Evolutionary conservation across 2,888 invertebrate species (phyloP).

Genomic region (Meloe dianella): DNA sequence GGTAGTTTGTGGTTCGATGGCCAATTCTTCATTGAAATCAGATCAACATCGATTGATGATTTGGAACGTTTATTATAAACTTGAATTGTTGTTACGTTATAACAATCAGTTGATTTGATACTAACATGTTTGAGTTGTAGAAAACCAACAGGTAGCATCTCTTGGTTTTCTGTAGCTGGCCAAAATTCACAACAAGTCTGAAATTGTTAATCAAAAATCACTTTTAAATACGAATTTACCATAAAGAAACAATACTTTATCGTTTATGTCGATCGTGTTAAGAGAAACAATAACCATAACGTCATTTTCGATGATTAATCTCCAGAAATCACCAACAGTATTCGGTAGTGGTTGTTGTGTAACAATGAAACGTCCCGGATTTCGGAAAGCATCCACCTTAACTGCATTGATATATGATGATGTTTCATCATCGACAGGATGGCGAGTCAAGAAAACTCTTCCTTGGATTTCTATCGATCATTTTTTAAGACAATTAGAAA

Average conservation of each 20-base stretch:
- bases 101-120: slow-evolving; percentile 6
- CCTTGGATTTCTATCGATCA: slow-evolving; percentile 46
- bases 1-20: slow-evolving; percentile 42
- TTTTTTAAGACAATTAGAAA: no score
- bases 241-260: slow-evolving; percentile 46
- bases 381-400: slow-evolving; percentile 55
- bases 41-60: slow-evolving; percentile 19
- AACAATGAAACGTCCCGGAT: slow-evolving; percentile 55
- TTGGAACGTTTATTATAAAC: not conserved
- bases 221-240: no score
- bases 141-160: slow-evolving; percentile 44
- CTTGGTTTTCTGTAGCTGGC: slow-evolving; percentile 37
- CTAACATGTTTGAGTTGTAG: slow-evolving; percentile 38
- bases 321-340: slow-evolving; percentile 61
- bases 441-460: slow-evolving; percentile 54
- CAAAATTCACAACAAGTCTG: slow-evolving; percentile 49
- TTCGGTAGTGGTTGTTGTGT: slow-evolving; percentile 59
- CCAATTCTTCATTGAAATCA: slow-evolving; percentile 53
- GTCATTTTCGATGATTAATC: slow-evolving; percentile 56
- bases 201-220: not conserved
- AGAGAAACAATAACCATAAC: slow-evolving; percentile 56
- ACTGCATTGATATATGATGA: slow-evolving; percentile 61
- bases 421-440: slow-evolving; percentile 51
- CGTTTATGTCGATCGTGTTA: slow-evolving; percentile 53
- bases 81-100: slow-evolving; percentile 16